Evolutionary conservation across 2,888 invertebrate species (phyloP).

Genomic region (Nysson spinosus): DNA sequence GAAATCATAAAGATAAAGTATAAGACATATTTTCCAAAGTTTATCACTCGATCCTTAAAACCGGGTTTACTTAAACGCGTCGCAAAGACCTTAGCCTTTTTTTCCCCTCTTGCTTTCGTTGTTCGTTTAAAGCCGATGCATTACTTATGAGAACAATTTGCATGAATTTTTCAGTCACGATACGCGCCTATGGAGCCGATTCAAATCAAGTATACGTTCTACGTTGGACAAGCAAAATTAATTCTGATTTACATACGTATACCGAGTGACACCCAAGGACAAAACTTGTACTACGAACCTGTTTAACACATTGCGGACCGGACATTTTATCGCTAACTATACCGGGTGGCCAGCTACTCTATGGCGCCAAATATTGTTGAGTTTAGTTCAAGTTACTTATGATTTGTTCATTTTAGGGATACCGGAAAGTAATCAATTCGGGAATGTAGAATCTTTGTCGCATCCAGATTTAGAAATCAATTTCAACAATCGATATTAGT

Average conservation of each 20-base stretch:
- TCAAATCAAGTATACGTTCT: not conserved
- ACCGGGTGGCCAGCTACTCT: too few species aligned
- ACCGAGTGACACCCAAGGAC: constrained; percentile 17
- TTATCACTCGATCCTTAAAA: constrained; percentile 34
- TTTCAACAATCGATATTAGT: too few species aligned
- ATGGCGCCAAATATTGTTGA: too few species aligned
- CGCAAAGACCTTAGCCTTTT: not conserved
- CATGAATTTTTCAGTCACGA: not conserved
- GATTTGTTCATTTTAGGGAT: too few species aligned
- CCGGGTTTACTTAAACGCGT: constrained; percentile 21
- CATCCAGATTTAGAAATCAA: too few species aligned
- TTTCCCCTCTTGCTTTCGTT: not conserved
- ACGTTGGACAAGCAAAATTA: constrained; percentile 19
- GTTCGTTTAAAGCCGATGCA: too few species aligned
- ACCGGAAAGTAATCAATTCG: too few species aligned
- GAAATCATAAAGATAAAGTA: constrained; percentile 54
- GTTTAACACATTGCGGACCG: not conserved
- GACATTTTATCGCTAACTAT: too few species aligned
- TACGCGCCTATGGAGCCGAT: constrained; percentile 10
- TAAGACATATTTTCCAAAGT: constrained; percentile 48
- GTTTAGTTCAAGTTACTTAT: too few species aligned
- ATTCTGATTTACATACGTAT: constrained; percentile 28
- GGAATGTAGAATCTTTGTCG: too few species aligned
- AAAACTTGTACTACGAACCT: not conserved
- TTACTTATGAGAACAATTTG: too few species aligned